Base-by-base conservation (phyloP, 2,888 invertebrate genomes). In the Sphaerophoria rueppellii region DNA sequence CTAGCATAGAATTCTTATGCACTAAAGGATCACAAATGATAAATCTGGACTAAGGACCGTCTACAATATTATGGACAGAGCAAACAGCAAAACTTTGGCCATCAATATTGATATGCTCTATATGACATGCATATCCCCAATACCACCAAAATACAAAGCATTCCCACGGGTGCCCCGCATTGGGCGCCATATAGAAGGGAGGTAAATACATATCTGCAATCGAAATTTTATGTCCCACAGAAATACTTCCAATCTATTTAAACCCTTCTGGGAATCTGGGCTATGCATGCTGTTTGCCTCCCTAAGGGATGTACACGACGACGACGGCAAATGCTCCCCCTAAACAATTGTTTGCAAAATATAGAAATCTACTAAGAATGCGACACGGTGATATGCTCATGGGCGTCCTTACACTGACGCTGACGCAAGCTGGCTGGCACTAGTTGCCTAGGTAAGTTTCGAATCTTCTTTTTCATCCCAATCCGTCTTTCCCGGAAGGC, bases 141-240 rank as follows among this genome's bases (percentile, higher is more conserved):
- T 74, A 60, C 74, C 70, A 57, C 46, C n/a, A 48, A 52, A 57
- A n/a, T n/a, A 75, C 52, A 61, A 43, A 35, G 11, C 4, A 67
- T 54, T 24, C 32, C 71, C 65, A 71, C 71, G 65, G 16, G 37
- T 1, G n/a, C n/a, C 37, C 14, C n/a, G 67, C 40, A 37, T 52
- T 67, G 40, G 55, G 67, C 54, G 77, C 50, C 46, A 54, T 54
- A 74, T 65, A 70, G 24, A 24, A 2, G 2, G 24, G 24, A 24
- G 24, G 24, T 76, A 12, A 12, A 12, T 11, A 40, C 60, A 16
- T 83, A 83, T 83, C 74, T 79, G 79, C 82, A 83, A 73, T 69
- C 67, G 72, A 72, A 83, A 76, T 83, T 71, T 71, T 83, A 67
- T 83, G 48, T 69, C 61, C 57, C 60, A 65, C 80, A 61, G 46